Evolutionary conservation across 1,140 invertebrate genomes (phyloP), one percentile per base, ranked within the genome.

Genomic region (Geopemphigus sp.): DNA sequence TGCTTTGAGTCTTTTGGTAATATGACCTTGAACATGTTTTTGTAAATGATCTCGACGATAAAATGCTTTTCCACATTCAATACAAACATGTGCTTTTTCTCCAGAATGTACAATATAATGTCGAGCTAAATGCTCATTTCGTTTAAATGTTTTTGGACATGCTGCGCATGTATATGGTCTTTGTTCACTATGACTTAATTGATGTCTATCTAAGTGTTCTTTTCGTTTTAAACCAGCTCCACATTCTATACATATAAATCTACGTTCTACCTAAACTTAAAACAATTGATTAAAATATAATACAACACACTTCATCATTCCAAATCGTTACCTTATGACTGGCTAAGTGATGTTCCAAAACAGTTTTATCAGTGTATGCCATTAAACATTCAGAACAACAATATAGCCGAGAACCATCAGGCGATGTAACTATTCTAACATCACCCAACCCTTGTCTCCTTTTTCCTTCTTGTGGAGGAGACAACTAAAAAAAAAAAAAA

Each of bases 371-470:
- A 0, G 93, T 92, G 84, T 94, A 94, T 29, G 92, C 91, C 90
- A 94, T 91, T 84, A 95, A 92, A 83, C 93, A 94, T 83, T 94
- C 92, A 6, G 93, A 93, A 84, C 93, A 94, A 84, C 93, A 93
- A 83, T 93, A 94, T 0, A 95, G 84, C 0, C 92, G 92, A 32
- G 92, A 93, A 1, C 93, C 93, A 83, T 94, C 93, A 26, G 94
- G 85, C 1, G 93, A 92, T 4, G 93, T 94, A 0, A 92, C 92
- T 22, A 95, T 86, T 59, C 92, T 88, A 82, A 94, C 93, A 86
- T 94, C 92, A 15, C 92, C 92, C 26, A 83, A 81, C 24, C 84
- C 81, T 70, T 83, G 82, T 74, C 83, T 81, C 81, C 83, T 81
- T 56, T 80, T 80, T 29, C 81, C 68, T 80, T 82, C 80, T 39